Evolutionary conservation across 2,113 vertebrate species (phyloP).

Genomic region (Oceanites oceanicus): DNA sequence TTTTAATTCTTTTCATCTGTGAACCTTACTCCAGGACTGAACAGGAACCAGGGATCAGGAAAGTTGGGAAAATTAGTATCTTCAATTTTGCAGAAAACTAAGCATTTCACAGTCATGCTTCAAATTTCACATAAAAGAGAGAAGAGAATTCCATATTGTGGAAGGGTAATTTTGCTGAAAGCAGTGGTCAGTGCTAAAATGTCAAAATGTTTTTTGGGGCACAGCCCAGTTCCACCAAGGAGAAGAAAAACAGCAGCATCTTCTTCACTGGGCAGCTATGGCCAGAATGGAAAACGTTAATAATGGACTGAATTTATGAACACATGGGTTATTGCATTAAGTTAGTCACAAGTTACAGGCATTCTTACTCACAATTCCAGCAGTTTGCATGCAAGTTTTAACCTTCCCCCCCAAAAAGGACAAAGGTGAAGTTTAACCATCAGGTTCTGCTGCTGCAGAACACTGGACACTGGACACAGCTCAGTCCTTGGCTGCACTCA

Average conservation of each 20-base stretch:
- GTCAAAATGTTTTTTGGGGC: not conserved
- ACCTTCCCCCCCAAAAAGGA: not conserved
- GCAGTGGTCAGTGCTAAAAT: not conserved
- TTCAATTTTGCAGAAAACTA: not conserved
- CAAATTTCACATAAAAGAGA: not conserved
- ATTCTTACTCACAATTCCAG: not conserved
- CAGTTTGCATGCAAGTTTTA: not conserved
- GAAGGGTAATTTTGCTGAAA: not conserved
- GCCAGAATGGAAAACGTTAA: not conserved
- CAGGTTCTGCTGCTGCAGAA: not conserved
- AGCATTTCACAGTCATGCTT: not conserved
- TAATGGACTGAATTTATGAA: not conserved
- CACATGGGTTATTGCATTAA: not conserved
- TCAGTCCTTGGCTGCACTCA: not conserved
- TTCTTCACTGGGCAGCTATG: not conserved
- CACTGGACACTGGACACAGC: not conserved
- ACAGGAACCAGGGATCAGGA: not conserved
- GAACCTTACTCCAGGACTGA: not conserved
- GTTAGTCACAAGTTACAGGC: not conserved
- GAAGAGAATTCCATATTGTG: not conserved
- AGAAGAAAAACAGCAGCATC: not conserved
- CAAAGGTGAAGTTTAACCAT: not conserved
- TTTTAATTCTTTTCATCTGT: not conserved
- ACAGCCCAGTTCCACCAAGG: not conserved
- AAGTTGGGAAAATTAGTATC: not conserved